These are phyloP conservation scores for Diarsia dahlii DNA, from an alignment of 2,888 invertebrate species.

Conservation along the genomic window DNA sequence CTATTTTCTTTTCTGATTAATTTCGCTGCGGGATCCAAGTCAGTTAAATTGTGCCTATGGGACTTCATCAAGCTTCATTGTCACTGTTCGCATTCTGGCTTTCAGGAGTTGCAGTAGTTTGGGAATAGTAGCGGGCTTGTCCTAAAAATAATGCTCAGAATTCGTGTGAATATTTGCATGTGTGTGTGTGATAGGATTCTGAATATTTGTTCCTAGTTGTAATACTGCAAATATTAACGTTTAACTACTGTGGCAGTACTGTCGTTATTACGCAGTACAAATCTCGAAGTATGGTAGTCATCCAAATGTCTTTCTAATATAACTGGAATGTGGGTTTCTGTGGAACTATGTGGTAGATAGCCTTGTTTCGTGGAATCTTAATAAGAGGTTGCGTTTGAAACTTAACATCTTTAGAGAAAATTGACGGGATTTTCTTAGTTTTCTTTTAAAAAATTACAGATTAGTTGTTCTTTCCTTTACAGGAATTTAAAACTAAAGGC, in stretches of 20 bases:
- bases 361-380: slow-evolving; percentile 39
- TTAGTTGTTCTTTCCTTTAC: background rate
- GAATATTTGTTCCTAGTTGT: background rate
- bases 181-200: background rate
- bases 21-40: too few relatives aligned
- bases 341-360: slow-evolving; percentile 40
- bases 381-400: slow-evolving; percentile 10
- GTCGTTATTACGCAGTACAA: slow-evolving; percentile 48
- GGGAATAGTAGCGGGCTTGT: too few relatives aligned
- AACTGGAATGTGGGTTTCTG: slow-evolving; percentile 51
- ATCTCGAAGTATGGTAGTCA: slow-evolving; percentile 47
- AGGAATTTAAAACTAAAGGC: background rate
- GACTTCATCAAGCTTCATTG: too few relatives aligned
- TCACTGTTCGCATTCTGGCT: too few relatives aligned
- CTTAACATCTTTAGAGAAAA: slow-evolving; percentile 34
- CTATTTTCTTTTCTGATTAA: too few relatives aligned
- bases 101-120: too few relatives aligned
- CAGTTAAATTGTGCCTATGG: too few relatives aligned
- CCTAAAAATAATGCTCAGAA: background rate
- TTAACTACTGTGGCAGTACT: background rate
- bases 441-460: background rate
- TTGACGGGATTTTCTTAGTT: background rate
- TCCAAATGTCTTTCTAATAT: slow-evolving; percentile 52
- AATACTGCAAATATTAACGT: background rate
- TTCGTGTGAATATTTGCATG: too few relatives aligned